Base-by-base conservation (phyloP, 2,113 vertebrate genomes). In the Lepisosteus osseus region DNA sequence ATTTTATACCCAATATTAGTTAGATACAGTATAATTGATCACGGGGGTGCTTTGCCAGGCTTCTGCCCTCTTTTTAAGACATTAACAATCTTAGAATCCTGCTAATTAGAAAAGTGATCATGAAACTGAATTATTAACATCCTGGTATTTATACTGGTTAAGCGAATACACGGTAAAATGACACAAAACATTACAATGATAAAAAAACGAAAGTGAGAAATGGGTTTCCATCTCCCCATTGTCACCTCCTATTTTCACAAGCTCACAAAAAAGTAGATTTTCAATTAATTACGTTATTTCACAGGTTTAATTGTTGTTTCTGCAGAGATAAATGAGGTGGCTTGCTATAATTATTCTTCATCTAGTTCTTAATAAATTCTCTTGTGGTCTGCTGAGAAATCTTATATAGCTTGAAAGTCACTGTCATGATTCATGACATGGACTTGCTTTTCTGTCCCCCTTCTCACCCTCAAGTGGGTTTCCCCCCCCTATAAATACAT, bases 291-390 rank as follows among this genome's bases (percentile, higher is more conserved):
- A 84, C 78, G 77, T 80, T 86, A 78, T 90, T 90, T 90, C 87
- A 83, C 80, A 88, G 82, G 90, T 92, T 88, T 88, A 76, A 42
- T 87, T 89, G 87, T 89, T 92, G 86, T 91, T 90, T 92, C 90
- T 86, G 89, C 81, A 85, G 86, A 92, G 88, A 91, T 90, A 90
- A 91, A 92, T 92, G 89, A 90, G 84, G 87, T 90, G 87, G 90
- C 89, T 88, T 90, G 88, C 89, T 90, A 79, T 88, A 87, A 91
- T 91, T 91, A 86, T 83, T 84, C 82, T 81, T 77, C 85, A 85
- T 91, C 87, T 90, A 86, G 89, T 90, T 88, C 76, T 81, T 59
- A 59, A 59, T 85, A 79, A 69, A 82, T 86, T 89, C 84, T 82
- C 83, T 85, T 84, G 77, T 74, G 63, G 87, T 86, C 86, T 87